phyloP scores from a whole-genome alignment of 1,140 invertebrate genomes.

The Sarcophaga bullata region DNA sequence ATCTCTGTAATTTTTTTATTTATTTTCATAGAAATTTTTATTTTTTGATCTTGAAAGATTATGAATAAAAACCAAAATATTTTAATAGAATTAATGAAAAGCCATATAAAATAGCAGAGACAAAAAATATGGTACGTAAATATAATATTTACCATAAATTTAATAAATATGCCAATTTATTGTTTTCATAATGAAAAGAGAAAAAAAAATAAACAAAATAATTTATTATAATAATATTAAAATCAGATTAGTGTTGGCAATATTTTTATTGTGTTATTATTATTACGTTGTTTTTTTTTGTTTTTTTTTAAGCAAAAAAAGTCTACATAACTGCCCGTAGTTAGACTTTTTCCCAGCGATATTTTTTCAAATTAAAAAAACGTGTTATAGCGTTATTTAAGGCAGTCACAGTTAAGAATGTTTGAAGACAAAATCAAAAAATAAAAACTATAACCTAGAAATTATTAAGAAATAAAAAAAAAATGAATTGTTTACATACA shows the following conservation, averaged over 20 bases:
- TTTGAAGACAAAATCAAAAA: too few species aligned
- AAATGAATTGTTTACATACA: too few species aligned
- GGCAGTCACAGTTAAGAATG: too few species aligned
- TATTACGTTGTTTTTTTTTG: too few species aligned
- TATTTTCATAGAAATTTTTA: background rate
- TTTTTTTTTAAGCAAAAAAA: too few species aligned
- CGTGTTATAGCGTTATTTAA: too few species aligned
- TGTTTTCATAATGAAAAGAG: background rate
- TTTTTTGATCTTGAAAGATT: background rate
- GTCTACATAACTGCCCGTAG: too few species aligned
- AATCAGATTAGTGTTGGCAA: background rate
- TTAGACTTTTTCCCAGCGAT: too few species aligned
- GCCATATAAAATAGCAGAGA: background rate
- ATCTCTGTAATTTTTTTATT: background rate
- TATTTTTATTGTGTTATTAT: too few species aligned
- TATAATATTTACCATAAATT: background rate
- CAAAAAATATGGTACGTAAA: background rate
- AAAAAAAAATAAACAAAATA: background rate
- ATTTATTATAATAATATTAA: constrained; percentile 13
- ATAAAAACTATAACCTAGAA: too few species aligned
- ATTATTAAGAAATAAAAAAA: too few species aligned
- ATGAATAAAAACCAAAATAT: background rate
- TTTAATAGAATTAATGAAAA: background rate
- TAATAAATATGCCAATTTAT: constrained; percentile 19
- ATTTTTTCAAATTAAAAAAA: too few species aligned